Percentiles rank a stretch among this genome's conserved stretches.
These are phyloP conservation scores for Pseudolaguvia tuberculata DNA, from an alignment of 2,113 vertebrate genomes.

Conservation along the genomic window DNA sequence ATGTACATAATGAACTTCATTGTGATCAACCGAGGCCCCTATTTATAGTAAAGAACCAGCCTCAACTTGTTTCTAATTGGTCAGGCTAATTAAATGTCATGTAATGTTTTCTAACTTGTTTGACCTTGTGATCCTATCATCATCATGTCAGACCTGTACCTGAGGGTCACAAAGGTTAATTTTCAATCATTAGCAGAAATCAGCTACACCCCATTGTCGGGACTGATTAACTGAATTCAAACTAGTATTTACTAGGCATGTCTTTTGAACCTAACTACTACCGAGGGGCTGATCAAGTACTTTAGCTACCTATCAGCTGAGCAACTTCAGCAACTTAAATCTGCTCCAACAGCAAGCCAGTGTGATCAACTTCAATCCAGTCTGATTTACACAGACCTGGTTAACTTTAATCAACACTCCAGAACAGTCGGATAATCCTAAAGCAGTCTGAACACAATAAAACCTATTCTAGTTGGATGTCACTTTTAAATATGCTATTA, in stretches of 20 bases:
- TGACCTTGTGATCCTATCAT: background rate
- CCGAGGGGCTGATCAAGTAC: no score
- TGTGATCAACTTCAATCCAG: no score
- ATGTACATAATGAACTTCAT: background rate
- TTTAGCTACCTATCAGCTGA: no score
- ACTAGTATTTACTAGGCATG: background rate
- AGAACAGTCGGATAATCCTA: background rate
- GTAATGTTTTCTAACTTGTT: no score
- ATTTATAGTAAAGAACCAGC: background rate
- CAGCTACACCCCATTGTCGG: background rate
- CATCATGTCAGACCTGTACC: background rate
- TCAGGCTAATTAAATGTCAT: background rate
- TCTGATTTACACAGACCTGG: no score
- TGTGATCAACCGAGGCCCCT: background rate
- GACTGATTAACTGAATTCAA: background rate
- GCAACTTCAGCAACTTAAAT: background rate
- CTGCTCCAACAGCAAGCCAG: background rate
- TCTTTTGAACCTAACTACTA: background rate
- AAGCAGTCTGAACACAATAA: background rate
- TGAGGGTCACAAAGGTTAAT: no score
- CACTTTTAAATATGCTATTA: background rate
- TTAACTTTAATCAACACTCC: background rate
- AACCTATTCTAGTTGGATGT: background rate
- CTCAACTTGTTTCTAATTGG: background rate
- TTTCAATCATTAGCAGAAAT: background rate